Evolutionary conservation across 2,797 vertebrate species (phyloP).

Genomic region (Hyperoplus lanceolatus): DNA sequence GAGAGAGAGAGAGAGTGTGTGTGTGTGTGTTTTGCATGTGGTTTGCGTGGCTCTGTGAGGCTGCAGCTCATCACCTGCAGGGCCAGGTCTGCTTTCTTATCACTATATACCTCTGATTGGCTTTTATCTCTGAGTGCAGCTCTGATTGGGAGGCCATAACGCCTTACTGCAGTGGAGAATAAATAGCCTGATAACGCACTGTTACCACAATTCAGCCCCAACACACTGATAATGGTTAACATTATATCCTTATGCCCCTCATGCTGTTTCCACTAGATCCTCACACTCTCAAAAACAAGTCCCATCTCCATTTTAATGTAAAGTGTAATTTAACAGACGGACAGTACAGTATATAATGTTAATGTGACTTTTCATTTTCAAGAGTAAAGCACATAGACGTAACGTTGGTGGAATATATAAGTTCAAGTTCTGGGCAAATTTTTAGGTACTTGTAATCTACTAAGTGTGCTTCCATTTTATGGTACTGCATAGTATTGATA

Average conservation of each 20-base stretch:
- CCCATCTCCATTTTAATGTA: not conserved
- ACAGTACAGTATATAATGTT: not conserved
- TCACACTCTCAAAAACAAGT: not conserved
- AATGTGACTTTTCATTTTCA: not conserved
- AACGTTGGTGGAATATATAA: not conserved
- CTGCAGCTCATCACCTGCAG: conserved; percentile 66
- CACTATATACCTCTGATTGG: conserved; percentile 75
- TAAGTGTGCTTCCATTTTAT: not conserved
- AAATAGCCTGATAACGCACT: conserved; percentile 64
- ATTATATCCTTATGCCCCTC: conserved; percentile 43
- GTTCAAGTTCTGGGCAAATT: not conserved
- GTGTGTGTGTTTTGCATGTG: conserved; percentile 39
- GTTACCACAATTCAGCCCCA: conserved; percentile 54
- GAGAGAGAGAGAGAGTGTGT: too few species aligned
- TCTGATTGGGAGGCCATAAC: conserved; percentile 71
- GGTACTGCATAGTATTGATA: not conserved
- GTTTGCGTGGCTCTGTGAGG: conserved; percentile 48
- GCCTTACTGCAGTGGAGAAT: conserved; percentile 60
- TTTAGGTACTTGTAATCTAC: not conserved
- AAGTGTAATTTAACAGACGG: not conserved
- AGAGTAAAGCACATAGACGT: too few species aligned
- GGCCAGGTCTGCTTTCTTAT: conserved; percentile 71
- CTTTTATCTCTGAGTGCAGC: conserved; percentile 63
- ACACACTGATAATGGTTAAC: conserved; percentile 46
- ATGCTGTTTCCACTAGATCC: conserved; percentile 15